Evolutionary conservation across 2,797 vertebrate species (phyloP).

Genomic region (Phalloptychus januarius): DNA sequence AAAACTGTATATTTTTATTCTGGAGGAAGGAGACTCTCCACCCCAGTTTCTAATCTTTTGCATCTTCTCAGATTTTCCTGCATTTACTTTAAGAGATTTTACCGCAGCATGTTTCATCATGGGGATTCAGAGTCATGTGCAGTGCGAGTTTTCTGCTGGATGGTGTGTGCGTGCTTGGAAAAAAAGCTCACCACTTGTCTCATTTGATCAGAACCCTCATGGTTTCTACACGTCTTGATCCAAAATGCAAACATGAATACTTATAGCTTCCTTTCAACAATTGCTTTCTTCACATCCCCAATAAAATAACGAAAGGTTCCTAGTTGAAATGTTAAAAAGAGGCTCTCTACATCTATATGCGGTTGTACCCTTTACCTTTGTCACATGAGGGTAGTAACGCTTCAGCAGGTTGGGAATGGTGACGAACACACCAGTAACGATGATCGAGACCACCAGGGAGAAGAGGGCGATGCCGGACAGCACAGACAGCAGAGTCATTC

Average conservation of each 20-base stretch:
- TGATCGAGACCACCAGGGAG: slow-evolving; percentile 48
- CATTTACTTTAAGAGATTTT: not conserved
- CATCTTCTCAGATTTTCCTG: not conserved
- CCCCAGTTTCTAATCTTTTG: not conserved
- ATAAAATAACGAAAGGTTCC: not conserved
- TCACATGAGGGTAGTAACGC: slow-evolving; percentile 16
- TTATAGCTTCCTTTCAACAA: not conserved
- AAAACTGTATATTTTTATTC: not conserved
- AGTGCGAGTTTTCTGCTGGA: not conserved
- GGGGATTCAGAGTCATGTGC: not conserved
- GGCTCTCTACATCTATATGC: not conserved
- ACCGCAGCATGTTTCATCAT: not conserved
- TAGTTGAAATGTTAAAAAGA: not conserved
- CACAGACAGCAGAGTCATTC: slow-evolving; percentile 55
- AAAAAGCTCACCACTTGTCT: not conserved
- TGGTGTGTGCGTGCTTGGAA: not conserved
- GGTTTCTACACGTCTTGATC: not conserved
- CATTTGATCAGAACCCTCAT: not conserved
- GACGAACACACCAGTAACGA: slow-evolving; percentile 41
- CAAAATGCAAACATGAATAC: not conserved
- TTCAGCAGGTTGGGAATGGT: slow-evolving; percentile 35
- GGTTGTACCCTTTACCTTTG: slow-evolving; percentile 36
- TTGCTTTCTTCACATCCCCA: not conserved
- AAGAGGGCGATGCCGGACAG: slow-evolving; percentile 64
- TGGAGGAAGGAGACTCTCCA: not conserved